Evolutionary conservation across 2,113 vertebrate species (phyloP).

Genomic region (Labeo catla): DNA sequence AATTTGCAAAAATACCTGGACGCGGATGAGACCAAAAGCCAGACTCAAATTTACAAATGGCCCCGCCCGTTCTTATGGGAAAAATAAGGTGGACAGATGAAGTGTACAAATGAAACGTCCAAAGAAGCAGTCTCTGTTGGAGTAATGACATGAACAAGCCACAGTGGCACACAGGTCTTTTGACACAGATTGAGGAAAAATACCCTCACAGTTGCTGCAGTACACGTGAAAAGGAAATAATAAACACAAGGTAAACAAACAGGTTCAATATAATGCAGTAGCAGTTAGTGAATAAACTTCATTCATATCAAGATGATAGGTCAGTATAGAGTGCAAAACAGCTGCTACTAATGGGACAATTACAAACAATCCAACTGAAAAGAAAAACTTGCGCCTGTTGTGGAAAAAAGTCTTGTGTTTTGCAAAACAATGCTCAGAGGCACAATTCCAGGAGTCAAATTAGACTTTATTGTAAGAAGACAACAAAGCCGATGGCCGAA

Average conservation of each 20-base stretch:
- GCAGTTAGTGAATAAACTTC: neutral
- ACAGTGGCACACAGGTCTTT: neutral
- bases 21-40: neutral
- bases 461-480: too few species aligned
- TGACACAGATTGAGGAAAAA: neutral
- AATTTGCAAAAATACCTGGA: too few species aligned
- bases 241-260: neutral
- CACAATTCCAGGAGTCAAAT: too few species aligned
- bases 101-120: neutral
- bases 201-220: neutral
- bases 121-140: neutral
- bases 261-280: neutral
- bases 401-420: too few species aligned
- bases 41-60: neutral
- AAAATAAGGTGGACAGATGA: neutral
- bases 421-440: too few species aligned
- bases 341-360: neutral
- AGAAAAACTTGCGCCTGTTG: neutral
- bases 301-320: neutral
- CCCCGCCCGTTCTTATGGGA: neutral
- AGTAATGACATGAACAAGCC: neutral
- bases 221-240: too few species aligned
- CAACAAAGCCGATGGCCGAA: too few species aligned
- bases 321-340: neutral
- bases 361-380: neutral